Percentiles rank a stretch among this genome's conserved stretches.
These are phyloP conservation scores for Bujurquina vittata DNA, from an alignment of 2,113 vertebrate species.

Conservation along the genomic window DNA sequence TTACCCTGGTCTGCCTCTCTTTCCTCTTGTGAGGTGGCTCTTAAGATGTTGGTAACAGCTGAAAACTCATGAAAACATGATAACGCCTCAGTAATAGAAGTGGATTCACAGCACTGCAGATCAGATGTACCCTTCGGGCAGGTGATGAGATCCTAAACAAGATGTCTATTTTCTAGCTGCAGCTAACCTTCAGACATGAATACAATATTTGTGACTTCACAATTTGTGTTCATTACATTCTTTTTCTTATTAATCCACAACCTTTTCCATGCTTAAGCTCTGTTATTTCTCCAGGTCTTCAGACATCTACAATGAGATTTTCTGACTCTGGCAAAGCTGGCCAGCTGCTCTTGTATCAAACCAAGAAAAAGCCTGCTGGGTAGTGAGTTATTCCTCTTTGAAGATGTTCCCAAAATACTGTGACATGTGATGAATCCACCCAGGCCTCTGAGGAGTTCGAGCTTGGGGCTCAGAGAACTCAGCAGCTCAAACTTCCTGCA, in stretches of 20 bases:
- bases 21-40: neutral
- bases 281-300: neutral
- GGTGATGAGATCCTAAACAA: neutral
- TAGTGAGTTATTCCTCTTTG: conserved; percentile 27
- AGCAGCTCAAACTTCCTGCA: conserved; percentile 17
- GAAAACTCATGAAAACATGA: neutral
- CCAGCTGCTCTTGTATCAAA: neutral
- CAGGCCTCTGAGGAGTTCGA: conserved; percentile 3
- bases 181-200: neutral
- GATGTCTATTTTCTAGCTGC: neutral
- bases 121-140: neutral
- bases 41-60: neutral
- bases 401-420: conserved; percentile 27
- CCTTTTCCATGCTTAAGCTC: neutral
- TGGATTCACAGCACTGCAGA: neutral
- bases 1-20: rapidly evolving
- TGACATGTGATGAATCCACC: conserved; percentile 19
- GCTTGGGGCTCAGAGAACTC: neutral
- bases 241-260: neutral
- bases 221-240: neutral
- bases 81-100: neutral
- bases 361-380: conserved; percentile 4
- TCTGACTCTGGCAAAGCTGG: neutral
- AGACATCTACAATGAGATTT: neutral
- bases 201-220: conserved; percentile 22